Conservation (phyloP, 2,113 vertebrate genomes). For the Pluvianellus socialis region DNA sequence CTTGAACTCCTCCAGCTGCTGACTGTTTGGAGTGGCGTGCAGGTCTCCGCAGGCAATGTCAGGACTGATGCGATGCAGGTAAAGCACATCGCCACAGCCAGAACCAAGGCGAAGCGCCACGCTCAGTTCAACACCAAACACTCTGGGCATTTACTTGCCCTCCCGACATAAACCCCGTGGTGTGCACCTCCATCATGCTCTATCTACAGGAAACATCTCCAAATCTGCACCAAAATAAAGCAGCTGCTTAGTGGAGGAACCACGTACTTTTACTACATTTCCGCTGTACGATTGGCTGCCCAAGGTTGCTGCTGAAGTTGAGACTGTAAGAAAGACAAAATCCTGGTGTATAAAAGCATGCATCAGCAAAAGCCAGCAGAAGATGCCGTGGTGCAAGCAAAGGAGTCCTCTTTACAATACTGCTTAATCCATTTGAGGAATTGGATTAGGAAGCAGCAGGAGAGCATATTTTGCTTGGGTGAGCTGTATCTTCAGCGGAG, state of each 20-base stretch:
- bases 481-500: neutral
- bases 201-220: no score
- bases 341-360: neutral
- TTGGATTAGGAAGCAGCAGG: neutral
- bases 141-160: fast-evolving
- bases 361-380: neutral
- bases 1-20: neutral
- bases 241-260: neutral
- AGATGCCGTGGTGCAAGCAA: neutral
- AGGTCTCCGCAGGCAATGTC: fast-evolving
- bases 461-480: neutral
- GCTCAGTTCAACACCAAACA: neutral
- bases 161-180: neutral
- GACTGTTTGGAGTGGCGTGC: fast-evolving
- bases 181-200: neutral
- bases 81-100: neutral
- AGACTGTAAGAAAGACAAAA: neutral
- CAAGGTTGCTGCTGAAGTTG: neutral
- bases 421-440: neutral
- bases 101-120: neutral
- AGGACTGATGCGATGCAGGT: fast-evolving
- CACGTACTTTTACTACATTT: neutral
- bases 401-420: neutral
- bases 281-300: neutral
- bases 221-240: neutral